Percentiles rank a stretch among this genome's conserved stretches.
phyloP scores from a whole-genome alignment of 30 jellyfish, hydroid and myxozoan species.

The Sanderia malayensis region DNA sequence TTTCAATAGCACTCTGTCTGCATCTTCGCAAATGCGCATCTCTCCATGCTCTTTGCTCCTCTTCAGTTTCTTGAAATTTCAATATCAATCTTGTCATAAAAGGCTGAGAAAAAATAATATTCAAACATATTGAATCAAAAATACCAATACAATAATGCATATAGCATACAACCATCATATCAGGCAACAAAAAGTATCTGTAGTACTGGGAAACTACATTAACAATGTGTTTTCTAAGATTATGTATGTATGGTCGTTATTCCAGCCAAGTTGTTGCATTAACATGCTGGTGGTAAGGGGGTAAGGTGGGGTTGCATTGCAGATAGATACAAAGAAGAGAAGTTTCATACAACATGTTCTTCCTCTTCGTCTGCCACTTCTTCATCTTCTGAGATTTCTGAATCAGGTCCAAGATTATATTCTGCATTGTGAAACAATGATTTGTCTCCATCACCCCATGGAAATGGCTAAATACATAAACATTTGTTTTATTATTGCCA shows the following conservation, averaged over 20 bases:
- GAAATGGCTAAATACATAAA: slow-evolving; percentile 87
- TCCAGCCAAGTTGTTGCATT: neutral
- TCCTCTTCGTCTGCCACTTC: slow-evolving; percentile 12
- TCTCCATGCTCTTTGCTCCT: neutral
- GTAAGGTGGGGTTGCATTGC: neutral
- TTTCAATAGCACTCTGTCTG: neutral
- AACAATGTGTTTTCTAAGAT: too few species aligned
- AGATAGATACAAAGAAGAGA: too few species aligned
- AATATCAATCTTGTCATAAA: neutral
- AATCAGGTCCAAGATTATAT: slow-evolving; percentile 63
- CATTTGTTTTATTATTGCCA: too few species aligned
- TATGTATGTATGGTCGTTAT: neutral
- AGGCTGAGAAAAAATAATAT: neutral
- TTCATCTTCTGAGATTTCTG: slow-evolving; percentile 52
- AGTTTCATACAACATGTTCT: neutral
- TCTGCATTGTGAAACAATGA: slow-evolving; percentile 60
- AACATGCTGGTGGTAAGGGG: neutral
- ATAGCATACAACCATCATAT: neutral
- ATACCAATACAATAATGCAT: neutral
- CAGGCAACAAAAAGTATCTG: neutral
- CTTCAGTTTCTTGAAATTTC: neutral
- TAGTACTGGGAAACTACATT: too few species aligned
- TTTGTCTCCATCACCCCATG: slow-evolving; percentile 93
- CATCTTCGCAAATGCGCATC: neutral
- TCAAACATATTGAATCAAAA: neutral